Evolutionary conservation across 1,140 invertebrate genomes (phyloP).

Genomic region (Drosophila nebulosa): DNA sequence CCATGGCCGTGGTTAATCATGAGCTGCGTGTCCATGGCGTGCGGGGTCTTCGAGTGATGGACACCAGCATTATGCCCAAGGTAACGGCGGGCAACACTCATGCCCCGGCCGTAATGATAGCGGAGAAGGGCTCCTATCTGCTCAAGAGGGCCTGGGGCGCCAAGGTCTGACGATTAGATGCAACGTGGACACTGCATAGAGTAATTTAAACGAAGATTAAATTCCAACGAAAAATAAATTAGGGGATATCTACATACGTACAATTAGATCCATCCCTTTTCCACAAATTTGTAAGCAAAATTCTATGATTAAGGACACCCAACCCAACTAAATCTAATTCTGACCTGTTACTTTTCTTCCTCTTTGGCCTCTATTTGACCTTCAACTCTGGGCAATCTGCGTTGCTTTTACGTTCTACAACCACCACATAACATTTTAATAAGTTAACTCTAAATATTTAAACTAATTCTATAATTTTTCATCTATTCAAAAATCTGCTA

Average conservation of each 20-base stretch:
- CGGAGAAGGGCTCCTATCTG: conserved; percentile 85
- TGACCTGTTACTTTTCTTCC: not conserved
- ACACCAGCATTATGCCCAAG: conserved; percentile 85
- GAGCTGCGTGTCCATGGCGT: conserved; percentile 83
- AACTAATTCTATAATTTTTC: conserved; percentile 25
- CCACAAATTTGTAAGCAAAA: conserved; percentile 7
- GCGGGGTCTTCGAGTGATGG: conserved; percentile 83
- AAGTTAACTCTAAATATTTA: conserved; percentile 26
- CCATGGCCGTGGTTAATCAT: conserved; percentile 83
- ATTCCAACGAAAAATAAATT: conserved; percentile 40
- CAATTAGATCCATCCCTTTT: conserved; percentile 17
- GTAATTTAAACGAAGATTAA: conserved; percentile 70
- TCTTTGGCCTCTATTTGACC: not conserved
- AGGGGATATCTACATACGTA: conserved; percentile 56
- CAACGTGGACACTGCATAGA: conserved; percentile 81
- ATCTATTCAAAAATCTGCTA: conserved; percentile 42
- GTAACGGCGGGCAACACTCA: conserved; percentile 85
- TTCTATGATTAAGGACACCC: conserved; percentile 11
- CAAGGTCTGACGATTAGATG: conserved; percentile 79
- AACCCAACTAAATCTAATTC: not conserved
- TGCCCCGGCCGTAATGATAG: conserved; percentile 85
- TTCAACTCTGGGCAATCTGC: conserved; percentile 44
- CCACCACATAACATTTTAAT: conserved; percentile 17
- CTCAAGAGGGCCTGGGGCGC: conserved; percentile 85
- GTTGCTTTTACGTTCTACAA: conserved; percentile 26